Percentiles rank a stretch among this genome's conserved stretches.
Evolutionary conservation across 2,113 vertebrate species (phyloP).

Genomic region (Puffinus mauretanicus): DNA sequence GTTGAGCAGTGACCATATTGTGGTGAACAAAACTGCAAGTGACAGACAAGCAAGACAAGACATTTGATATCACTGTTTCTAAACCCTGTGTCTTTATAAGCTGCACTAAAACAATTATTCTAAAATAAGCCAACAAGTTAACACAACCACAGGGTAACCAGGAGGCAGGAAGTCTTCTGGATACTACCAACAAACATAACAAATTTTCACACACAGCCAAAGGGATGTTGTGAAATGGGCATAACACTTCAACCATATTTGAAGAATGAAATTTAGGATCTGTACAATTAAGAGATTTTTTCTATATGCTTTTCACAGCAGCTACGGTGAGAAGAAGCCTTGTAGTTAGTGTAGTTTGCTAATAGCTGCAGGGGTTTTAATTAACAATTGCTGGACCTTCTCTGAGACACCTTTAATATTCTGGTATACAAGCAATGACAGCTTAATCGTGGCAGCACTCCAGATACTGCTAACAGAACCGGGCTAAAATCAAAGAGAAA

Average conservation of each 20-base stretch:
- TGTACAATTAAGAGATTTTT: background rate
- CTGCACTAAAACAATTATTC: background rate
- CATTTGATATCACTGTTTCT: background rate
- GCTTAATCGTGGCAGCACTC: background rate
- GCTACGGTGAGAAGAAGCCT: background rate
- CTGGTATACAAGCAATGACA: background rate
- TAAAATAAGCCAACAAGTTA: background rate
- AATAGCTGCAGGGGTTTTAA: background rate
- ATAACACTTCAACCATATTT: fast-evolving
- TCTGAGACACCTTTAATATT: background rate
- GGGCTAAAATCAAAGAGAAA: background rate
- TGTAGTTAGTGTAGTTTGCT: background rate
- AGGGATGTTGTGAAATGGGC: background rate
- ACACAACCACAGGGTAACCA: background rate
- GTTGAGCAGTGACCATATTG: background rate
- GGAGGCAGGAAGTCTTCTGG: background rate
- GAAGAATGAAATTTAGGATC: background rate
- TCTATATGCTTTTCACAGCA: background rate
- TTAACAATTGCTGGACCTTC: background rate
- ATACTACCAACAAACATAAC: background rate
- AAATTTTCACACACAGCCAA: background rate
- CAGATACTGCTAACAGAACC: background rate
- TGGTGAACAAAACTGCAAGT: background rate
- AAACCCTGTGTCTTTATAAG: background rate
- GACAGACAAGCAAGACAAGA: background rate